Percentiles rank a stretch among this genome's conserved stretches.
These are phyloP conservation scores for Hydrocynus forskahlii DNA, from an alignment of 2,797 vertebrate species.

Conservation along the genomic window DNA sequence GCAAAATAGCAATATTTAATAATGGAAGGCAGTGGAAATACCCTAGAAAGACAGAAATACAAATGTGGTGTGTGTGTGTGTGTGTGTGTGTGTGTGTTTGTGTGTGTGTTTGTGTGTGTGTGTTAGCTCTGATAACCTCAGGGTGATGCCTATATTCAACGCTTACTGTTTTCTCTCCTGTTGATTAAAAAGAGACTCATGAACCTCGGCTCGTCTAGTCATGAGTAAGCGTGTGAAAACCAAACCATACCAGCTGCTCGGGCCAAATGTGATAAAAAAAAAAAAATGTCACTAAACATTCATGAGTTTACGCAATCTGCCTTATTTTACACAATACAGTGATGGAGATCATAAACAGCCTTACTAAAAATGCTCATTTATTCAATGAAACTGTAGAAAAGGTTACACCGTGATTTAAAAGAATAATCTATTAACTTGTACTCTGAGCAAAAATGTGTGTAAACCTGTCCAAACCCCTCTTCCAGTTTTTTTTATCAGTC, in stretches of 20 bases:
- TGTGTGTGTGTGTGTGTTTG: conserved; percentile 10
- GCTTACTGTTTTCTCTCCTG: conserved; percentile 27
- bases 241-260: neutral
- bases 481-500: neutral
- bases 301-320: neutral
- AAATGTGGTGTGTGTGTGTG: neutral
- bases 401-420: conserved; percentile 38
- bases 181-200: conserved; percentile 15
- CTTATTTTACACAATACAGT: neutral
- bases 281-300: neutral
- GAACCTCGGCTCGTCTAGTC: neutral
- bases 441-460: conserved; percentile 11
- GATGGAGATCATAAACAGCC: neutral
- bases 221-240: neutral
- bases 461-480: neutral
- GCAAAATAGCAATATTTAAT: neutral
- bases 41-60: neutral
- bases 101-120: conserved; percentile 1
- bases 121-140: conserved; percentile 39
- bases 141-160: conserved; percentile 41
- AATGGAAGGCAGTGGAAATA: neutral
- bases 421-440: conserved; percentile 33
- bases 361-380: conserved; percentile 46
- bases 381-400: conserved; percentile 40
- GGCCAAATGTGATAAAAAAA: neutral